Percentiles rank a stretch among this genome's conserved stretches.
phyloP scores from a whole-genome alignment of 2,888 invertebrate species.

The Pomacea canaliculata region DNA sequence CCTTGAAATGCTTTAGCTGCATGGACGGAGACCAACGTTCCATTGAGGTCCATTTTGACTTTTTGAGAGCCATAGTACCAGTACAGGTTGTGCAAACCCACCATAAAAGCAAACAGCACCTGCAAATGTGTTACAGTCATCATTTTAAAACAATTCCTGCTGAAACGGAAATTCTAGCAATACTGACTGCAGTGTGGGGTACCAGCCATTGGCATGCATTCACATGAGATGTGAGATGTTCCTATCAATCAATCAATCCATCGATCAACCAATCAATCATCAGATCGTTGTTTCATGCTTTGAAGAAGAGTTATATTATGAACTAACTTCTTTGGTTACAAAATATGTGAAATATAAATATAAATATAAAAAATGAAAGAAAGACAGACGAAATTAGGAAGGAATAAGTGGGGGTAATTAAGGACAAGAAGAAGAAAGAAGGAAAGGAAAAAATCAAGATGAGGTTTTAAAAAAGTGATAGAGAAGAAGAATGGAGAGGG shows the following conservation, averaged over 20 bases:
- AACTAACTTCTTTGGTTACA: no score
- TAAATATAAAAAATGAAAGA: neutral
- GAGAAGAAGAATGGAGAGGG: no score
- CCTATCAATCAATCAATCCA: neutral
- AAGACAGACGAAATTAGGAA: no score
- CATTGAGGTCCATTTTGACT: constrained; percentile 59
- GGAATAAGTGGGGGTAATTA: no score
- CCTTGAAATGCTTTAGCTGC: constrained; percentile 69
- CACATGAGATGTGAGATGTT: neutral
- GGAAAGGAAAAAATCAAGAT: no score
- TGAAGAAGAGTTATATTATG: neutral
- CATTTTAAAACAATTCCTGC: no score
- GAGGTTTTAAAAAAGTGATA: no score
- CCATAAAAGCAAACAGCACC: constrained; percentile 70
- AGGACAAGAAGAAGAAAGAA: no score
- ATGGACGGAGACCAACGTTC: constrained; percentile 52
- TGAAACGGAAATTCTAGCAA: no score
- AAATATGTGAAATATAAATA: neutral
- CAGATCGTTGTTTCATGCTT: neutral
- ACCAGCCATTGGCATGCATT: no score
- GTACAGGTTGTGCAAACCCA: constrained; percentile 69
- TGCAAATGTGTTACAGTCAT: constrained; percentile 27
- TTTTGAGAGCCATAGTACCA: constrained; percentile 70
- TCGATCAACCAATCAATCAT: neutral
- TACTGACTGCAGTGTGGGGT: no score